Evolutionary conservation across 2,888 invertebrate species (phyloP), one percentile per base, ranked within the genome.

Genomic region (Drosophila merina): DNA sequence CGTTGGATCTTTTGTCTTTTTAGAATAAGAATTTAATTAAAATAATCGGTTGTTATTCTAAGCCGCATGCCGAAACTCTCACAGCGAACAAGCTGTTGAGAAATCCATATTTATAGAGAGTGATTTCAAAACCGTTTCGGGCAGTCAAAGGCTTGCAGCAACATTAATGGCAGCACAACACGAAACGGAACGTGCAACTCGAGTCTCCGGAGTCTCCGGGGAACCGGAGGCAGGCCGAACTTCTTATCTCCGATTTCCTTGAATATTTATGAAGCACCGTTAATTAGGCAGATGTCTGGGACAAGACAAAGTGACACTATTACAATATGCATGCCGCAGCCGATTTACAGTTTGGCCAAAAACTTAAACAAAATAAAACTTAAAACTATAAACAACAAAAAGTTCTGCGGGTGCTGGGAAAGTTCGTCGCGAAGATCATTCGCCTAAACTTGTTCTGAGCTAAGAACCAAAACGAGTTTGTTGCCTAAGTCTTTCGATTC

Each of bases 181-280:
- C 82, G 82, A 74, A 79, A 73, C 71, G 63, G 68, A 79, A 79
- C 86, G 80, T 79, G 84, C 77, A 80, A 68, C 81, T 60, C 51
- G 49, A 56, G 30, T 5, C n/a, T 28, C 33, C 33, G 33, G 33
- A 33, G 30, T 5, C n/a, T 28, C 33, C 33, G 33, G 33, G n/a
- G 33, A 33, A 33, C n/a, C 25, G 49, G 14, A 67, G 52, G 56
- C 62, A 68, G 64, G 58, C 57, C 49, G 72, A 58, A 55, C 50
- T 69, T 64, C 76, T 81, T 81, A 85, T 84, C 85, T 78, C 54
- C 62, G 85, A 86, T 86, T 75, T 52, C 30, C 57, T 55, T 63
- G 57, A 82, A 84, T 84, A 83, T 83, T 83, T 83, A 83, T 83
- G 86, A 71, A 66, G 49, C 66, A 51, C 52, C 67, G 71, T 83